Evolutionary conservation across 2,797 vertebrate species (phyloP).

Genomic region (Lepidocolaptes lacrymiger): DNA sequence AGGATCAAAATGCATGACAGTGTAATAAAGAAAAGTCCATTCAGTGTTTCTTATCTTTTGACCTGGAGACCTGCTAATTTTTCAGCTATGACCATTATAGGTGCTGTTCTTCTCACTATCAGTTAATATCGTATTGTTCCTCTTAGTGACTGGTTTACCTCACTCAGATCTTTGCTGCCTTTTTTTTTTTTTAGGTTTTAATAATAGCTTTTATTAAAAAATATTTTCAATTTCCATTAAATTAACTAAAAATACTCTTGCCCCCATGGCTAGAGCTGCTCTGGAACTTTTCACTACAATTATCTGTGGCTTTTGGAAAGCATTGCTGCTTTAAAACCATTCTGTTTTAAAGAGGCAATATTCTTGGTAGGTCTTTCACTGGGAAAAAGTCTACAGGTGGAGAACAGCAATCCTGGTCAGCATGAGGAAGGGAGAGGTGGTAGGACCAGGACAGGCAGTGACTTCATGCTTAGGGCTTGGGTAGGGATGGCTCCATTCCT

Average conservation of each 20-base stretch:
- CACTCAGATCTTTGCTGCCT: not conserved
- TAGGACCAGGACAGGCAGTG: rapidly evolving
- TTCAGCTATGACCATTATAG: not conserved
- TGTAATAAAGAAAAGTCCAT: not conserved
- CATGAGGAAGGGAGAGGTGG: not conserved
- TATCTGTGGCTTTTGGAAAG: not conserved
- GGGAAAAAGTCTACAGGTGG: not conserved
- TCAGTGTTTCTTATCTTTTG: not conserved
- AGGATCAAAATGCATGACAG: not conserved
- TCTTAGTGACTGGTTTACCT: not conserved
- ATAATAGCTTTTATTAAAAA: not conserved
- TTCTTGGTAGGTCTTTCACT: not conserved
- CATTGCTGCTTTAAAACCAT: not conserved
- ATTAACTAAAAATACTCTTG: not conserved
- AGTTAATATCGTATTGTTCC: not conserved
- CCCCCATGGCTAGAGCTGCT: not conserved
- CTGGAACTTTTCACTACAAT: not conserved
- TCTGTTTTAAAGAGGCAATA: not conserved
- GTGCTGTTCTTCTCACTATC: not conserved
- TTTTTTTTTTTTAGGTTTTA: not conserved
- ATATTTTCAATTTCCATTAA: not conserved
- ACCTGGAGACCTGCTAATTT: not conserved
- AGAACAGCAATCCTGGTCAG: not conserved
- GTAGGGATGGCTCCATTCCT: not conserved
- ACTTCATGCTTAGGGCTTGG: not conserved